phyloP scores from a whole-genome alignment of 2,797 vertebrate genomes.

The Semaprochilodus insignis region DNA sequence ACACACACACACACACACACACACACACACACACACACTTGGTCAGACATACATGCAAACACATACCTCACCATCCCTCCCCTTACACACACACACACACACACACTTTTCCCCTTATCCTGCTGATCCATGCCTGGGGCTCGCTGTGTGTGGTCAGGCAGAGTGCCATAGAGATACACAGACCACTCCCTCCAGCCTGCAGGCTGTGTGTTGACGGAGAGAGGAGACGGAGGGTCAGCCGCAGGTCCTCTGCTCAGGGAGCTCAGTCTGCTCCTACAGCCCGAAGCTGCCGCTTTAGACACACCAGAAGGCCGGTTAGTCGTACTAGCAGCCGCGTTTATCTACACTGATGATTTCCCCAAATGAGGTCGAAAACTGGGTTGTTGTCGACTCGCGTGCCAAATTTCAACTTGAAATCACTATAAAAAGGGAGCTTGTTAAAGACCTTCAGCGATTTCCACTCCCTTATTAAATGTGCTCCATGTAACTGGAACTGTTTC shows the following conservation, averaged over 20 bases:
- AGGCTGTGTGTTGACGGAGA: neutral
- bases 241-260: neutral
- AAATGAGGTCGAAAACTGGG: neutral
- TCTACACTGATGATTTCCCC: neutral
- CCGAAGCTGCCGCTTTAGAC: neutral
- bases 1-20: neutral
- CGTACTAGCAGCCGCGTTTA: neutral
- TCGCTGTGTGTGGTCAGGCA: slow-evolving; percentile 14
- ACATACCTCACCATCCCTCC: neutral
- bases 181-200: slow-evolving; percentile 2
- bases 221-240: neutral
- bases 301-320: neutral
- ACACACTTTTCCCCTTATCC: neutral
- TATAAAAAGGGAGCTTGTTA: neutral
- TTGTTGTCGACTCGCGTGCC: neutral
- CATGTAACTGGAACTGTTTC: slow-evolving; percentile 7
- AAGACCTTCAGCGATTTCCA: neutral
- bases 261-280: neutral
- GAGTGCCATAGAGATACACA: neutral
- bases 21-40: slow-evolving; percentile 22
- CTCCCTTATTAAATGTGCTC: neutral
- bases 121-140: slow-evolving; percentile 4
- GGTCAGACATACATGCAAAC: neutral
- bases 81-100: neutral
- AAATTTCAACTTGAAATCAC: neutral